Conservation (phyloP, 2,888 invertebrate species). For the Luperina testacea region DNA sequence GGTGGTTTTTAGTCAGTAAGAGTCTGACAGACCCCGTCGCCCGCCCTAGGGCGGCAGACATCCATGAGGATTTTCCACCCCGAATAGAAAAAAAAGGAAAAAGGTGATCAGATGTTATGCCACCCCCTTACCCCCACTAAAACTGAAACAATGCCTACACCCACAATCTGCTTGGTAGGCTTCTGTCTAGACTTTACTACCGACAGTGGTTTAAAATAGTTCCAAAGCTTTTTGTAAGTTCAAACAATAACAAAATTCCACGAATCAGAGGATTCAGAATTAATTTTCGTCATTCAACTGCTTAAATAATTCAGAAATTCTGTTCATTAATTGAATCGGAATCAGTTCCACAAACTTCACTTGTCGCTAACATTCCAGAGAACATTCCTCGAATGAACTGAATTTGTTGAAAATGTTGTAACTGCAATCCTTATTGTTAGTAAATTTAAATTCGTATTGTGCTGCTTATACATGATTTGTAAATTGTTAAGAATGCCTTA, state of each 20-base stretch:
- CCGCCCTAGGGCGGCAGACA: too few relatives aligned
- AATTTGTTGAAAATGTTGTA: neutral
- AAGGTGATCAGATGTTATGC: too few relatives aligned
- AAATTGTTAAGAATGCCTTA: too few relatives aligned
- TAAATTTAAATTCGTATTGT: neutral
- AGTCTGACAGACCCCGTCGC: too few relatives aligned
- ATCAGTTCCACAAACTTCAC: constrained; percentile 9
- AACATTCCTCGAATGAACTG: constrained; percentile 6
- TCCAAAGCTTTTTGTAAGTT: constrained; percentile 1
- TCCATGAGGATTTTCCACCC: too few relatives aligned
- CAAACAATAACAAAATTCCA: neutral
- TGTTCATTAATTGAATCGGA: constrained; percentile 13
- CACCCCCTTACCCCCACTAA: neutral
- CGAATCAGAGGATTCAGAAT: neutral
- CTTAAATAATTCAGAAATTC: constrained; percentile 14
- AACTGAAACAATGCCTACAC: neutral
- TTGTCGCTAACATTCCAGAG: neutral
- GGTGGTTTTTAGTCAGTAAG: too few relatives aligned
- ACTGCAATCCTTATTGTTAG: neutral
- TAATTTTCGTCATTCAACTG: constrained; percentile 14
- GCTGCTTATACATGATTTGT: neutral
- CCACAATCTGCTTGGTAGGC: neutral
- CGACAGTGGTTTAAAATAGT: neutral
- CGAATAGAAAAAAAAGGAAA: too few relatives aligned
- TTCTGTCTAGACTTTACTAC: neutral